Base-by-base conservation (phyloP, 2,888 invertebrate genomes). In the Erannis defoliaria region DNA sequence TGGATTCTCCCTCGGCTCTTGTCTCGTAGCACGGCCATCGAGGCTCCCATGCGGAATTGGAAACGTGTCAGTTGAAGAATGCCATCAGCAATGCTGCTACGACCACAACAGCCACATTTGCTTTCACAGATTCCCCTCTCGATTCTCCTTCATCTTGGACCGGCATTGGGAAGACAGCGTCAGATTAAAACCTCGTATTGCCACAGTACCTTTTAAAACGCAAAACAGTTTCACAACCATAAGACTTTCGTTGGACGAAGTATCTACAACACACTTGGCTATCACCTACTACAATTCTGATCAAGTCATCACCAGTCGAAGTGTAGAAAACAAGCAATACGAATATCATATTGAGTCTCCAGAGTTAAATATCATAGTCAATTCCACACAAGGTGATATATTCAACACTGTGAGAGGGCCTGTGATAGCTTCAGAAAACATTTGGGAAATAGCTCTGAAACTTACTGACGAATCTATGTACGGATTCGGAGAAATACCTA, bases 371-470 rank as follows among this genome's bases (percentile, higher is more conserved):
- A 62, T 91, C 0, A 56, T 80, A 12, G 83, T 88, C 0, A 81
- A 82, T 51, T 73, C 81, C 0, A 65, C 75, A 0, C 75, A 81
- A 46, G 86, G 92, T 10, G 72, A 74, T 5, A 80, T 95, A 56
- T 88, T 95, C 18, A 93, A 91, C 29, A 95, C 94, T 0, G 78
- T 90, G 0, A 82, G 89, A 64, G 95, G 95, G 0, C 95, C 95
- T 0, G 67, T 95, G 0, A 94, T 95, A 61, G 93, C 94, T 1
- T 94, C 95, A 0, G 81, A 94, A 19, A 85, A 92, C 42, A 95
- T 94, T 70, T 95, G 95, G 94, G 95, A 95, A 78, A 89, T 94
- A 72, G 86, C 93, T 0, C 86, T 95, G 16, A 90, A 88, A 66
- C 70, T 95, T 29, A 94, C 94, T 0, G 85, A 93, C 18, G 89